Conservation (phyloP, 2,888 invertebrate species). For the Celastrina argiolus region DNA sequence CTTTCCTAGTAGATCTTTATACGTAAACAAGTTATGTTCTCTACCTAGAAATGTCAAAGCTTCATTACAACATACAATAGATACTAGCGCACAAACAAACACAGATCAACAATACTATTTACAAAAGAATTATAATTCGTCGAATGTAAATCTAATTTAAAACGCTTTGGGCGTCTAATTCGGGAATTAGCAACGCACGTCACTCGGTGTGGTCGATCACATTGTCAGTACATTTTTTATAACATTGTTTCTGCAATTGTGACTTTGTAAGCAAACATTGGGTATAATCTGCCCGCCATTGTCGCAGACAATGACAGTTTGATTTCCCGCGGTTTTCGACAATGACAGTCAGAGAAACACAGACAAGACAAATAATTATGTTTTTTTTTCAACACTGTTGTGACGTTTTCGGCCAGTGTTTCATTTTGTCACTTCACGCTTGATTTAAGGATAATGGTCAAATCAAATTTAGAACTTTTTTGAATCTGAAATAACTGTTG, state of each 20-base stretch:
- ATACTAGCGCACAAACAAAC: constrained; percentile 14
- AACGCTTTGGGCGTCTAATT: constrained; percentile 46
- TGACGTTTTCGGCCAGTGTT: constrained; percentile 65
- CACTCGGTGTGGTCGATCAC: constrained; percentile 67
- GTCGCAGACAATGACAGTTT: constrained; percentile 49
- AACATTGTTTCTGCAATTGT: constrained; percentile 44
- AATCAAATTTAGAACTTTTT: constrained; percentile 50
- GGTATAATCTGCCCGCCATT: constrained; percentile 39
- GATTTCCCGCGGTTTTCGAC: constrained; percentile 59
- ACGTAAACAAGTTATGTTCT: neutral
- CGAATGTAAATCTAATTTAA: constrained; percentile 32
- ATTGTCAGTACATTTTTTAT: constrained; percentile 42
- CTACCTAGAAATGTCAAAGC: neutral
- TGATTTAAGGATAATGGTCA: constrained; percentile 61
- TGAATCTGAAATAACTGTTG: constrained; percentile 43
- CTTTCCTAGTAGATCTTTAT: too few species aligned
- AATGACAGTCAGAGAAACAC: constrained; percentile 58
- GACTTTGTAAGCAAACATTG: constrained; percentile 53
- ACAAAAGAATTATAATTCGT: constrained; percentile 9
- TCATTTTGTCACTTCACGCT: constrained; percentile 43
- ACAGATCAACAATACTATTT: neutral
- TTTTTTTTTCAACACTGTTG: constrained; percentile 66
- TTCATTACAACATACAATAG: neutral
- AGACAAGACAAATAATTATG: constrained; percentile 67
- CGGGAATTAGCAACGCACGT: constrained; percentile 69